phyloP scores from a whole-genome alignment of 2,113 vertebrate genomes.

The Chionomys nivalis region DNA sequence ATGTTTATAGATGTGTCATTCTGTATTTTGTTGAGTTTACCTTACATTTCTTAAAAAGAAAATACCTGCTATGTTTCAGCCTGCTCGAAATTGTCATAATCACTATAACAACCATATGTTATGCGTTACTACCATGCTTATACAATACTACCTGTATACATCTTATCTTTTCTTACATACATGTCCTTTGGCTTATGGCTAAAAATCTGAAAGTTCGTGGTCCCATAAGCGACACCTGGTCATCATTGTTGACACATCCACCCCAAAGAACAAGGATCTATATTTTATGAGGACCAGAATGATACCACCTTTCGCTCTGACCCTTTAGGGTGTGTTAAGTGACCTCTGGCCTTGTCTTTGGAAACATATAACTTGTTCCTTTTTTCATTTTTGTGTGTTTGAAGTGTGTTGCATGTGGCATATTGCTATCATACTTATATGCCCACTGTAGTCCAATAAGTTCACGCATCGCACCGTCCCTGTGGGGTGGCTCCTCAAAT shows the following conservation, averaged over 20 bases:
- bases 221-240: not conserved
- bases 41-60: not conserved
- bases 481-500: not conserved
- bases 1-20: not conserved
- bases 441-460: not conserved
- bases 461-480: not conserved
- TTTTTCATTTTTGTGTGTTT: not conserved
- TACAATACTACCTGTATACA: not conserved
- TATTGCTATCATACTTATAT: not conserved
- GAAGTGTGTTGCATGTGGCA: not conserved
- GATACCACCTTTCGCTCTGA: not conserved
- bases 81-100: not conserved
- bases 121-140: not conserved
- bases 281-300: not conserved
- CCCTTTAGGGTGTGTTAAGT: not conserved
- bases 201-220: conserved; percentile 1
- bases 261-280: not conserved
- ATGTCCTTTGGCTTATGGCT: not conserved
- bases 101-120: not conserved
- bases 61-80: not conserved
- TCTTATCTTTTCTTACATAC: not conserved
- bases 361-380: not conserved
- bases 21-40: not conserved
- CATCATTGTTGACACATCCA: not conserved
- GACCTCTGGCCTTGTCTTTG: not conserved